phyloP scores from a whole-genome alignment of 2,888 invertebrate species.

The Lymantria dispar region DNA sequence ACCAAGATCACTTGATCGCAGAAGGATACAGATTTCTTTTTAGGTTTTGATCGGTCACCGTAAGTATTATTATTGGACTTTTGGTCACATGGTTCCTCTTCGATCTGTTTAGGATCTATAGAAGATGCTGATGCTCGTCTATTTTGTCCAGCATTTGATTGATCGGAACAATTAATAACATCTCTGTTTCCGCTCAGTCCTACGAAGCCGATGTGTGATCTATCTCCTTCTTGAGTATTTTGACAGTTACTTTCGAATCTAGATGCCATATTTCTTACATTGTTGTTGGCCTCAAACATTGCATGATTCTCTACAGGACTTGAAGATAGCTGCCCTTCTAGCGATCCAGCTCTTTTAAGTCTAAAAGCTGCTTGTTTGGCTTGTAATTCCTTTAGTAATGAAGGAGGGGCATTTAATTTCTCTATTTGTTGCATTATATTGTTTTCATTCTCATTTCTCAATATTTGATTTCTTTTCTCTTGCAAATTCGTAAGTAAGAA shows the following conservation, averaged over 20 bases:
- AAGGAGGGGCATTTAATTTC: slow-evolving; percentile 44
- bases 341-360: slow-evolving; percentile 63
- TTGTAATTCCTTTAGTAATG: slow-evolving; percentile 90
- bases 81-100: slow-evolving; percentile 63
- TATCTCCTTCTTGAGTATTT: slow-evolving; percentile 55
- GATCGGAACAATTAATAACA: slow-evolving; percentile 69
- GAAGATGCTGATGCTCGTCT: slow-evolving; percentile 70
- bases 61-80: slow-evolving; percentile 60
- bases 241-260: slow-evolving; percentile 85
- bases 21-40: slow-evolving; percentile 97
- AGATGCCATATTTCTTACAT: slow-evolving; percentile 91
- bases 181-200: slow-evolving; percentile 73
- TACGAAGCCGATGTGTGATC: slow-evolving; percentile 67
- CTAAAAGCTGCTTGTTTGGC: slow-evolving; percentile 86
- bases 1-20: slow-evolving; percentile 97
- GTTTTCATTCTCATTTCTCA: slow-evolving; percentile 63
- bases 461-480: slow-evolving; percentile 84
- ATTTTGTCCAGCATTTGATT: slow-evolving; percentile 59
- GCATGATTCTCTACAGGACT: slow-evolving; percentile 47
- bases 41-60: slow-evolving; percentile 83
- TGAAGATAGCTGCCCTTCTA: slow-evolving; percentile 66
- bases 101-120: slow-evolving; percentile 69
- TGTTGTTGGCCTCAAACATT: slow-evolving; percentile 51
- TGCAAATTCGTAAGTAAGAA: slow-evolving; percentile 85
- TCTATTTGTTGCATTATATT: slow-evolving; percentile 53